Evolutionary conservation across 2,113 vertebrate species (phyloP).

Genomic region (Paradoxurus hermaphroditus): DNA sequence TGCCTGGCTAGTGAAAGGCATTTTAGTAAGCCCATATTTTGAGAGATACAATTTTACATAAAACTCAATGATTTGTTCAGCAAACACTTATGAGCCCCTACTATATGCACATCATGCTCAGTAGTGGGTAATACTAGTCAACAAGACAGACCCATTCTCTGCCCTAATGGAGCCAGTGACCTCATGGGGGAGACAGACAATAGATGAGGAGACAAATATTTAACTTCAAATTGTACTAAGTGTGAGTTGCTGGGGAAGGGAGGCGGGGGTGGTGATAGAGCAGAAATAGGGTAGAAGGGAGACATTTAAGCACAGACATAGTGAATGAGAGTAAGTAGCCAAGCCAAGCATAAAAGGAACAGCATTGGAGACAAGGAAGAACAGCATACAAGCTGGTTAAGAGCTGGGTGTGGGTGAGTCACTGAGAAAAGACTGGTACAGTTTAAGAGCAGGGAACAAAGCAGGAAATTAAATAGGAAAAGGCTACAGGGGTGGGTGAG

Average conservation of each 20-base stretch:
- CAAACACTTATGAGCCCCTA: background rate
- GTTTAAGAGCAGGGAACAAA: background rate
- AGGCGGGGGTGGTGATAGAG: background rate
- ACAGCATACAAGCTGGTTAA: no score
- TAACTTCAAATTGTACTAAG: background rate
- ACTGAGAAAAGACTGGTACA: background rate
- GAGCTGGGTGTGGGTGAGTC: no score
- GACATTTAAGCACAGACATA: background rate
- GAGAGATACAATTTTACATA: background rate
- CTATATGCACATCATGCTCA: accelerated
- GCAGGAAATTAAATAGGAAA: background rate
- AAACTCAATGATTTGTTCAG: background rate
- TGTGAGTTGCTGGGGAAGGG: no score
- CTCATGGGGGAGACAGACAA: background rate
- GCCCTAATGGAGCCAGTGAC: background rate
- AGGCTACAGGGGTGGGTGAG: background rate
- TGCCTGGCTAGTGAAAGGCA: background rate
- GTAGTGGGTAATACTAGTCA: background rate
- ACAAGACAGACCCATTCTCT: background rate
- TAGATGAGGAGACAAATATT: background rate
- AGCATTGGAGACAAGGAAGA: background rate
- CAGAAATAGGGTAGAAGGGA: background rate
- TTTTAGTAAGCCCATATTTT: background rate
- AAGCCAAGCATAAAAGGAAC: background rate
- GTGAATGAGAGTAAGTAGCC: background rate